These are phyloP conservation scores for Natator depressus DNA, from an alignment of 2,113 vertebrate species.

Conservation along the genomic window DNA sequence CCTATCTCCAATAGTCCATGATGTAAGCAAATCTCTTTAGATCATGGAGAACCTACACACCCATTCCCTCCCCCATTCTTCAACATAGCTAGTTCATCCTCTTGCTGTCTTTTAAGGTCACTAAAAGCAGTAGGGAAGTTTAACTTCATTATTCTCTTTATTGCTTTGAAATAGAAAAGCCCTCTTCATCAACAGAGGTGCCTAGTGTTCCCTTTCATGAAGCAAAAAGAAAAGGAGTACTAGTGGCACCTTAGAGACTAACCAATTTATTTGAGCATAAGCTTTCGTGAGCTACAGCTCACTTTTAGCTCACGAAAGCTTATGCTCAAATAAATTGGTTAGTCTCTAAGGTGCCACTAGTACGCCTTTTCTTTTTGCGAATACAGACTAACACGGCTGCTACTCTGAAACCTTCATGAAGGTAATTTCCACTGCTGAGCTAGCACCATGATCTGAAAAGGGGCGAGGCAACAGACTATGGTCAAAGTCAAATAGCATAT, in stretches of 20 bases:
- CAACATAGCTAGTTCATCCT: not conserved
- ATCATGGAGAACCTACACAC: not conserved
- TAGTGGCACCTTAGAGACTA: too few species aligned
- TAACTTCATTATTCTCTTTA: too few species aligned
- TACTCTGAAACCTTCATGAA: not conserved
- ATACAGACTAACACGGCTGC: too few species aligned
- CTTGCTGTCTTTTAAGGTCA: not conserved
- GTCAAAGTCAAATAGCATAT: not conserved
- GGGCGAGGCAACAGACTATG: not conserved
- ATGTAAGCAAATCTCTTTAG: not conserved
- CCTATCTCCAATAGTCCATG: too few species aligned
- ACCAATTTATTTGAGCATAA: too few species aligned
- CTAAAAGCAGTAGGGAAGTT: too few species aligned
- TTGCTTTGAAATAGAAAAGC: not conserved
- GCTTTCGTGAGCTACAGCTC: too few species aligned
- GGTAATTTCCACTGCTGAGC: not conserved
- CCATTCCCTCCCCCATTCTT: not conserved
- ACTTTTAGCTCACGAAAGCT: too few species aligned
- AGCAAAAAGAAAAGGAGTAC: not conserved
- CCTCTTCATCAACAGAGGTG: not conserved
- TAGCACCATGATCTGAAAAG: not conserved
- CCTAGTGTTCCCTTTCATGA: not conserved
- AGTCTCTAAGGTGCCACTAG: too few species aligned
- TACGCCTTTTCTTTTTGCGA: too few species aligned
- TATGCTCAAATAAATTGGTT: too few species aligned